Percentiles rank a stretch among this genome's conserved stretches.
These are phyloP conservation scores for Sternotherus odoratus DNA, from an alignment of 2,797 vertebrate genomes.

Conservation along the genomic window DNA sequence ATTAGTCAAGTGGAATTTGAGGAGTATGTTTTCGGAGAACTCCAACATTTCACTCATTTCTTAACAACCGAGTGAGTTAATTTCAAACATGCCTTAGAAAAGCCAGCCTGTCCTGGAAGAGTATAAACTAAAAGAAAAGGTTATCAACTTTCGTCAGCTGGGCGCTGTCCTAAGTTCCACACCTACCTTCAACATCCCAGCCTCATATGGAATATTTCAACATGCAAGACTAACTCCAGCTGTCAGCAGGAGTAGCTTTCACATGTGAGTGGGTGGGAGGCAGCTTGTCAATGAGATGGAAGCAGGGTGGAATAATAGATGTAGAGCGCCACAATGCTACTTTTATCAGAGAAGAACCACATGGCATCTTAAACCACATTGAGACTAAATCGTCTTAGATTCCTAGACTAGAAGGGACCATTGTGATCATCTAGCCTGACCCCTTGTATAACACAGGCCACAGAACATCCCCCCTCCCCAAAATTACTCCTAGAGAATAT, in stretches of 20 bases:
- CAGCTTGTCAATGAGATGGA: neutral
- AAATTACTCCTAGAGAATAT: neutral
- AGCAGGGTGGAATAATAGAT: neutral
- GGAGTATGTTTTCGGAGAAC: neutral
- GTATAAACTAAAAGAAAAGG: neutral
- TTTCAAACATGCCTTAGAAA: slow-evolving; percentile 4
- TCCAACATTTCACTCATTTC: neutral
- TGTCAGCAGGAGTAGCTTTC: neutral
- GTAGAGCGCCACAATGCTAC: neutral
- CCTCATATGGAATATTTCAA: neutral
- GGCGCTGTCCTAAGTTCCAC: rapidly evolving
- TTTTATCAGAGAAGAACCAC: neutral
- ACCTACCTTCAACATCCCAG: slow-evolving; percentile 1
- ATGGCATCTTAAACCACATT: neutral
- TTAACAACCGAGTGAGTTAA: neutral
- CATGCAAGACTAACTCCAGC: slow-evolving; percentile 1
- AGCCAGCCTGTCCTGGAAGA: neutral
- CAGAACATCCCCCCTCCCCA: neutral
- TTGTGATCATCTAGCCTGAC: neutral
- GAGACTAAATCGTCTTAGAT: neutral
- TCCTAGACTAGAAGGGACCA: neutral
- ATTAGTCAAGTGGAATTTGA: neutral
- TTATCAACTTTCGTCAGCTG: slow-evolving; percentile 23
- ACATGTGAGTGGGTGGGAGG: neutral
- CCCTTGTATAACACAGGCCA: neutral